phyloP scores from a whole-genome alignment of 2,797 vertebrate genomes.

The Myotis myotis region DNA sequence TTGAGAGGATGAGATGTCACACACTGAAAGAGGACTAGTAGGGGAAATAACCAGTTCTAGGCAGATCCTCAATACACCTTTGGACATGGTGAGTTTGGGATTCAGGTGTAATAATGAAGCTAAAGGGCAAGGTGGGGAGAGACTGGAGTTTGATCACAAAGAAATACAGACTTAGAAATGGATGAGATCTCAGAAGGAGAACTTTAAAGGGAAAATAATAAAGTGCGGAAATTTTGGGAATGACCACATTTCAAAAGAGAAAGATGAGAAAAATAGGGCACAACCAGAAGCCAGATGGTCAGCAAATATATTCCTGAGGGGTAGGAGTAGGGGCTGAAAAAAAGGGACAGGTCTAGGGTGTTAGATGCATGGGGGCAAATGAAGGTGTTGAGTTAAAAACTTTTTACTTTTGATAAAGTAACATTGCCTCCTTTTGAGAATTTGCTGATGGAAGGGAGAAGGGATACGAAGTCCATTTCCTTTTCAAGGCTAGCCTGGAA shows the following conservation, averaged over 20 bases:
- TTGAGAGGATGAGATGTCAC: background rate
- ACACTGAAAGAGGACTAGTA: background rate
- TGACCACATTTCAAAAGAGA: background rate
- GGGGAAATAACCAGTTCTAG: background rate
- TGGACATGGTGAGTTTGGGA: background rate
- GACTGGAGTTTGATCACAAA: background rate
- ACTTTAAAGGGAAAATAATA: background rate
- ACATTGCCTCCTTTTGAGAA: background rate
- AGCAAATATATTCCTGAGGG: background rate
- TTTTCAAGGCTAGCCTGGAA: background rate
- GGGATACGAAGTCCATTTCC: background rate
- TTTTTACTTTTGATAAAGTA: background rate
- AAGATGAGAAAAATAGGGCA: background rate
- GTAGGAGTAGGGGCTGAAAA: fast-evolving
- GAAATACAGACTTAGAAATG: background rate
- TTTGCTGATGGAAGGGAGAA: background rate
- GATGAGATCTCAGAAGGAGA: background rate
- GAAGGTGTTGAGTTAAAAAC: background rate
- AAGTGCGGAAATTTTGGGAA: background rate
- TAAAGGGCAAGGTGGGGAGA: background rate
- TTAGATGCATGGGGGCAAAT: background rate
- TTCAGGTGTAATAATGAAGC: background rate
- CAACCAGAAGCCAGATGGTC: background rate
- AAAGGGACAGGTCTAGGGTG: too few species aligned
- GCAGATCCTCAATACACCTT: background rate